These are phyloP conservation scores for Galemys pyrenaicus DNA, from an alignment of 2,113 vertebrate species.

Conservation along the genomic window DNA sequence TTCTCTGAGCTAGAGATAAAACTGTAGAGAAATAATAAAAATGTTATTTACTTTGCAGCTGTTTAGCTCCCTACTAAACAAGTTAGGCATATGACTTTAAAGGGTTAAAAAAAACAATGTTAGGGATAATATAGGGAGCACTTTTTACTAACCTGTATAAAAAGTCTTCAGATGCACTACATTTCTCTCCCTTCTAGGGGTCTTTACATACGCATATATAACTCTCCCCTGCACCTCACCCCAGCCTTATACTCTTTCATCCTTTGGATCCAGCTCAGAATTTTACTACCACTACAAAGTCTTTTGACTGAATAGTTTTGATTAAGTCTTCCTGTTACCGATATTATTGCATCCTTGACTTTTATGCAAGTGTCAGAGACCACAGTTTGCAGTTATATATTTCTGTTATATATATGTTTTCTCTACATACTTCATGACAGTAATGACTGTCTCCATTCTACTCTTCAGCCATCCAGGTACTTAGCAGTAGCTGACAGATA, in stretches of 20 bases:
- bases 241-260: background rate
- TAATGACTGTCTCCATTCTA: background rate
- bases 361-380: background rate
- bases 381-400: background rate
- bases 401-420: background rate
- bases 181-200: background rate
- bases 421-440: background rate
- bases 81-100: background rate
- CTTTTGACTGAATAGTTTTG: background rate
- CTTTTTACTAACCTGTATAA: background rate
- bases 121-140: background rate
- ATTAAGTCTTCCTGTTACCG: background rate
- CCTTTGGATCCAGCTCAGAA: background rate
- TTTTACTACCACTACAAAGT: background rate
- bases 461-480: background rate
- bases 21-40: background rate
- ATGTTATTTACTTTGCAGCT: slow-evolving; percentile 3
- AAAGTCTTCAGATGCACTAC: background rate
- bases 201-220: background rate
- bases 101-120: too few species aligned
- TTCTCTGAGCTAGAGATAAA: background rate
- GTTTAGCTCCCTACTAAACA: background rate
- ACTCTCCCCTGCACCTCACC: background rate
- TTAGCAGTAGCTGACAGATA: background rate
- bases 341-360: background rate